These are phyloP conservation scores for Dromaius novaehollandiae DNA, from an alignment of 2,113 vertebrate species.

Conservation along the genomic window DNA sequence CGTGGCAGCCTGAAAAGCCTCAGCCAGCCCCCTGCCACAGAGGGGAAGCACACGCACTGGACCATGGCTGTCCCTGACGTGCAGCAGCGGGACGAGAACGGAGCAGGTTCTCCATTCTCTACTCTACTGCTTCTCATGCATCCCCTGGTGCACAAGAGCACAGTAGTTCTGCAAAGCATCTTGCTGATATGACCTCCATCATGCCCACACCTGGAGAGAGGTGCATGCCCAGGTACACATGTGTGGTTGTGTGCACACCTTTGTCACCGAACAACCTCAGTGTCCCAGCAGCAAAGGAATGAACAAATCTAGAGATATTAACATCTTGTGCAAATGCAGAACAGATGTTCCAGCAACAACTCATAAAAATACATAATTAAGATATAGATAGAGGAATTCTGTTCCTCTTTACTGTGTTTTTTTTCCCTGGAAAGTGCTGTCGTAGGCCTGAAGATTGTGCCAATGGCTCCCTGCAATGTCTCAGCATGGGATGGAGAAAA, in stretches of 20 bases:
- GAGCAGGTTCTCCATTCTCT: neutral
- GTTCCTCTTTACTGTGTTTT: neutral
- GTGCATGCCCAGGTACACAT: neutral
- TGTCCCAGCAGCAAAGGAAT: accelerated
- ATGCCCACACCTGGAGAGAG: accelerated
- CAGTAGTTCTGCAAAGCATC: too few species aligned
- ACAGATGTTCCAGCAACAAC: conserved; percentile 54
- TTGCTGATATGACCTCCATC: neutral
- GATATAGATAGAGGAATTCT: neutral
- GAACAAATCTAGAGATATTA: neutral
- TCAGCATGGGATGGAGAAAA: neutral
- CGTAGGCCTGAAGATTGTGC: neutral
- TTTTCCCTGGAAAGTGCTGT: conserved; percentile 19
- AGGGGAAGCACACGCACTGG: neutral
- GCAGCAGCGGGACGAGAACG: neutral
- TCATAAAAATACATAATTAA: neutral
- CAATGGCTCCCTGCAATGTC: conserved; percentile 16
- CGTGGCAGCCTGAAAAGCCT: neutral
- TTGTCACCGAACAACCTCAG: neutral
- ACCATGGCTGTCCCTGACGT: accelerated
- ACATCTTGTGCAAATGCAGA: neutral
- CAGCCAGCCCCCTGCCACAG: neutral
- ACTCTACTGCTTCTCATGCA: accelerated
- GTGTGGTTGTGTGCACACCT: neutral
- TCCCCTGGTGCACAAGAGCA: too few species aligned